Base-by-base conservation (phyloP, 1,140 invertebrate species). In the Ips nitidus region DNA sequence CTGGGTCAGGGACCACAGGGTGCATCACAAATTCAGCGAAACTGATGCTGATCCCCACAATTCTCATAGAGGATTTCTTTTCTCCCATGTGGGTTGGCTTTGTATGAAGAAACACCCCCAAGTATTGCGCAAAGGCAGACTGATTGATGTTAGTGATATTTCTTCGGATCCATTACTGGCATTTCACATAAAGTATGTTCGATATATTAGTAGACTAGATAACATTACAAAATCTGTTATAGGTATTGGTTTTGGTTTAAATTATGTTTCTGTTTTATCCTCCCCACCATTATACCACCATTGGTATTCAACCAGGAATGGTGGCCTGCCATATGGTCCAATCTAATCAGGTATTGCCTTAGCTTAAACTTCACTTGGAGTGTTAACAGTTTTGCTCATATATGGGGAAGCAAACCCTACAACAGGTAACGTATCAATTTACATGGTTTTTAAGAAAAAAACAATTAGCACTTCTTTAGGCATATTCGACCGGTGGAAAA, bases 321-420 rank as follows among this genome's bases (percentile, higher is more conserved):
- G 81, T 83, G 82, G 69, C 61, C 73, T 6, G 67, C 78, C 2
- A 79, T 82, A 1, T 37, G 61, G 39, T 83, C 83, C 81, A 41
- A 79, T 81, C 69, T 93, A 3, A 81, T 89, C 38, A 84, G 91
- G 67, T 93, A 92, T 76, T 83, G 83, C 1, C 38, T 89, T 0
- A 85, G 85, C 1, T 83, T 97, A 5, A 89, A 97, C 79, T 82
- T 87, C 45, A 97, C 94, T 0, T 97, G 94, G 94, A 82, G 92
- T 2, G 93, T 97, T 2, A 97, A 97, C 82, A 93, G 90, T 66
- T 89, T 87, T 0, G 94, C 94, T 2, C 94, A 96, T 78, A 86
- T 90, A 55, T 90, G 85, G 85, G 89, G 89, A 59, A 87, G 83
- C 59, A 85, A 83, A 72, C 87, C 87, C 2, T 89, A 86, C 71